Percentiles rank a stretch among this genome's conserved stretches.
phyloP scores from a whole-genome alignment of 2,113 vertebrate genomes.

The Octodon degus region DNA sequence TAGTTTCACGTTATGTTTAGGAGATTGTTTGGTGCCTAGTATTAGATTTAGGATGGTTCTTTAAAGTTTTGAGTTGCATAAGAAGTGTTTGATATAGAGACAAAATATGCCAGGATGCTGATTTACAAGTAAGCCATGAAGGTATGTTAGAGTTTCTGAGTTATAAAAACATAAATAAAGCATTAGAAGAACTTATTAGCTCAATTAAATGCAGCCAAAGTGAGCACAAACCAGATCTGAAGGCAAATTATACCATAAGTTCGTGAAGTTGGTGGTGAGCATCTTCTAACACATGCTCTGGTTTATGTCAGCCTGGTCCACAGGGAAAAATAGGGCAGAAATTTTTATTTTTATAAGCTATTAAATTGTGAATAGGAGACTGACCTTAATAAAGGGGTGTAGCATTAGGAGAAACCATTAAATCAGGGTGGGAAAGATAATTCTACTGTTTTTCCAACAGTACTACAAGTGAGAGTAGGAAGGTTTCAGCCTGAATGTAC shows the following conservation, averaged over 20 bases:
- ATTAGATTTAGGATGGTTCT: background rate
- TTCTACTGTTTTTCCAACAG: constrained; percentile 69
- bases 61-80: constrained; percentile 24
- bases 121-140: constrained; percentile 47
- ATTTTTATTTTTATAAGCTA: constrained; percentile 70
- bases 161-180: constrained; percentile 57
- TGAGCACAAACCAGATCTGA: constrained; percentile 13
- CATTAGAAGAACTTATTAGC: constrained; percentile 52
- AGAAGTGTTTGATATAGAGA: background rate
- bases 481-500: constrained; percentile 51
- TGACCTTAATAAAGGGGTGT: constrained; percentile 51
- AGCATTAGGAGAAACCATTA: constrained; percentile 62
- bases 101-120: background rate
- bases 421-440: constrained; percentile 69
- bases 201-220: constrained; percentile 48
- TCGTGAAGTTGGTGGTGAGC: background rate
- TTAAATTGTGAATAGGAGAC: constrained; percentile 61
- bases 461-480: constrained; percentile 29
- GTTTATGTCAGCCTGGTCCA: constrained; percentile 27
- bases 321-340: constrained; percentile 55
- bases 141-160: constrained; percentile 7
- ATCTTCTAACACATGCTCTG: constrained; percentile 48
- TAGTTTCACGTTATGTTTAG: background rate
- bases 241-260: constrained; percentile 45
- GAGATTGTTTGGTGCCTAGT: background rate